Conservation (phyloP, 2,113 vertebrate genomes). For the Platysteira castanea region DNA sequence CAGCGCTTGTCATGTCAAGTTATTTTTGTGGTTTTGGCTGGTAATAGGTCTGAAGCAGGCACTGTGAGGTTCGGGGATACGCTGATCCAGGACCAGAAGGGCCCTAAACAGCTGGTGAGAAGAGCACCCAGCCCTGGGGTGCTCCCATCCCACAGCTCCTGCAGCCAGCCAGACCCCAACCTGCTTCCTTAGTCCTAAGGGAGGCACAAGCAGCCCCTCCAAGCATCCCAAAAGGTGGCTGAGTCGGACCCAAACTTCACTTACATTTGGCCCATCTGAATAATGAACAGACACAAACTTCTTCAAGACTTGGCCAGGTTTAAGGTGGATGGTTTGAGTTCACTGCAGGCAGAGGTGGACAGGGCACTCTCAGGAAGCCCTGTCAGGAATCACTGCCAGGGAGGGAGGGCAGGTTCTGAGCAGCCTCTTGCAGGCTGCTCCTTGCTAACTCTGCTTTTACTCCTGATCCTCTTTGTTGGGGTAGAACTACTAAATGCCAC, state of each 20-base stretch:
- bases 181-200: accelerated
- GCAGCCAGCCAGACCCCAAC: accelerated
- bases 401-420: not conserved
- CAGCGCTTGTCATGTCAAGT: not conserved
- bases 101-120: not conserved
- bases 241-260: not conserved
- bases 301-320: not conserved
- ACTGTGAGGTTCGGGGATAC: not conserved
- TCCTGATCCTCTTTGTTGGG: not conserved
- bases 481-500: not conserved
- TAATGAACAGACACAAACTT: not conserved
- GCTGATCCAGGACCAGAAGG: not conserved
- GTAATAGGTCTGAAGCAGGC: not conserved
- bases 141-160: not conserved
- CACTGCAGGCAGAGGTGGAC: accelerated
- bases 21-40: not conserved
- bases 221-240: not conserved
- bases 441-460: not conserved
- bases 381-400: not conserved
- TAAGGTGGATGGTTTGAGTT: not conserved
- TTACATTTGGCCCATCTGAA: not conserved
- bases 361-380: not conserved
- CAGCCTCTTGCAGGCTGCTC: not conserved
- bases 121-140: not conserved
- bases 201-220: not conserved